Evolutionary conservation across 2,113 vertebrate species (phyloP).

Genomic region (Tylochromis polylepis): DNA sequence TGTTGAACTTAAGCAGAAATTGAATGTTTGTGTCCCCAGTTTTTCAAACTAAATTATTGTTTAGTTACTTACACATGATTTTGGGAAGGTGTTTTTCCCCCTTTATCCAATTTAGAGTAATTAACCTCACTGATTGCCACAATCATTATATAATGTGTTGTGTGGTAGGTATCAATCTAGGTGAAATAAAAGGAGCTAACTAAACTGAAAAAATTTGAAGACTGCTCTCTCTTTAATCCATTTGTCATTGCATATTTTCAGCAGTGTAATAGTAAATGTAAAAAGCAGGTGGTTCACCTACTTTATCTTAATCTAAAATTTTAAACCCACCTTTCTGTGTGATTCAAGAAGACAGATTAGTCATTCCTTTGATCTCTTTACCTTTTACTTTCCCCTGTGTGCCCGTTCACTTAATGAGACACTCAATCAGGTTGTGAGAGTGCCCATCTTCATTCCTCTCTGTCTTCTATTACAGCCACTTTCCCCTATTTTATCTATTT

Average conservation of each 20-base stretch:
- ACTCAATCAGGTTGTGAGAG: background rate
- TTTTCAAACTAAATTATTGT: background rate
- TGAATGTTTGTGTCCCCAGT: background rate
- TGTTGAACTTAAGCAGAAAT: background rate
- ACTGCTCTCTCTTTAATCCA: background rate
- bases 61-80: background rate
- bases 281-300: background rate
- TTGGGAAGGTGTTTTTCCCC: background rate
- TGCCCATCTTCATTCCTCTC: background rate
- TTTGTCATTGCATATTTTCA: background rate
- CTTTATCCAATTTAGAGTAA: background rate
- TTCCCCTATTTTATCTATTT: too few relatives aligned
- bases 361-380: background rate
- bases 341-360: background rate
- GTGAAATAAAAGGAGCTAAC: background rate
- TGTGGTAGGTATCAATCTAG: background rate
- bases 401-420: background rate
- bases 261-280: background rate
- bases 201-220: background rate
- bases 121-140: background rate
- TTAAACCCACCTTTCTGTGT: background rate
- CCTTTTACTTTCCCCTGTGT: background rate
- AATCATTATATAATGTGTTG: background rate
- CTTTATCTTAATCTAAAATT: background rate
- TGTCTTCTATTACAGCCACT: background rate